Conservation (phyloP, 1,140 invertebrate genomes). For the Fopius arisanus region DNA sequence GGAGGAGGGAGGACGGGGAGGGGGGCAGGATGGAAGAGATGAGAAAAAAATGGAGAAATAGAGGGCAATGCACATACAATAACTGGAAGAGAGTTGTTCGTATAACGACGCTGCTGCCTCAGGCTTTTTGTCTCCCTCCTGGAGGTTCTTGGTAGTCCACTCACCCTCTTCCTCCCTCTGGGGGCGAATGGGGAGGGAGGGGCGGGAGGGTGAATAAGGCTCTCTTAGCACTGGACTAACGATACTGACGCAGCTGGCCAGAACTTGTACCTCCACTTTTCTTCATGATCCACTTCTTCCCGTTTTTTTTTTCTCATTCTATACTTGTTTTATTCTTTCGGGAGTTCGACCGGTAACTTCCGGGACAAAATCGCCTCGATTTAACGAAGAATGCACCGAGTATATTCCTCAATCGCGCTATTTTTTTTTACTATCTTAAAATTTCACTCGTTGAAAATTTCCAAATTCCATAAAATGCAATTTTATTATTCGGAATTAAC, state of each 20-base stretch:
- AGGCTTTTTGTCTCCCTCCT: neutral
- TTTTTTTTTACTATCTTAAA: too few relatives aligned
- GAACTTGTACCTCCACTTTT: neutral
- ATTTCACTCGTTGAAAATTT: neutral
- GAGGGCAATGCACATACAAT: slow-evolving; percentile 5
- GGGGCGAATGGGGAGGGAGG: too few relatives aligned
- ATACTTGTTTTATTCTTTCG: neutral
- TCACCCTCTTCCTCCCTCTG: neutral
- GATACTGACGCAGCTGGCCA: slow-evolving; percentile 24
- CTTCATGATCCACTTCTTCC: slow-evolving; percentile 7
- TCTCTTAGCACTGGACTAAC: slow-evolving; percentile 9
- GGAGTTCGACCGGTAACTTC: neutral
- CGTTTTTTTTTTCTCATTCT: neutral
- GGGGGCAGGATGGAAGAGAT: neutral
- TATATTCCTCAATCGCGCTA: neutral
- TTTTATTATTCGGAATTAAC: too few relatives aligned
- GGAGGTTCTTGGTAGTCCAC: slow-evolving; percentile 6
- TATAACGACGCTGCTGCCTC: neutral
- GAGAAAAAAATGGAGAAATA: neutral
- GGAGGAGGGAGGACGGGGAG: neutral
- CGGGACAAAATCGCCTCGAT: slow-evolving; percentile 6
- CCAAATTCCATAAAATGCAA: too few relatives aligned
- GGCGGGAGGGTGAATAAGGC: too few relatives aligned
- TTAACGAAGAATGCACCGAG: slow-evolving; percentile 14
- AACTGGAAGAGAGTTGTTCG: neutral